Conservation (phyloP, 2,113 vertebrate genomes). For the Gallinago media region DNA sequence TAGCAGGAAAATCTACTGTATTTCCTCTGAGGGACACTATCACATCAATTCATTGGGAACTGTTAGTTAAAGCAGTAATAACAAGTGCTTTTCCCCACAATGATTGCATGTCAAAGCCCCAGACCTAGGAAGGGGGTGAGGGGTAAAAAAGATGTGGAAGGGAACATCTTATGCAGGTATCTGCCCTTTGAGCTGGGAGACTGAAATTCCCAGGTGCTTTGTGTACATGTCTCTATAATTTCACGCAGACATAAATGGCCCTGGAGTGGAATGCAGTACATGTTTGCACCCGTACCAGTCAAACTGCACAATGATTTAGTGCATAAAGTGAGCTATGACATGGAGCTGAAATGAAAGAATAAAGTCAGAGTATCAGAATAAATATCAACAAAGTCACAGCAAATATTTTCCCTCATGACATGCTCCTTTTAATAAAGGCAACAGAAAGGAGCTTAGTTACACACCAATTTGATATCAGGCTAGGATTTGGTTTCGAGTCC, state of each 20-base stretch:
- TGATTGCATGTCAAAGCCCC: neutral
- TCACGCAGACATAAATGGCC: constrained; percentile 47
- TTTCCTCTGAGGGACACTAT: neutral
- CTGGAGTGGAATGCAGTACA: constrained; percentile 42
- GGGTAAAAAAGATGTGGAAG: neutral
- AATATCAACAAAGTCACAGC: neutral
- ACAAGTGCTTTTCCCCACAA: neutral
- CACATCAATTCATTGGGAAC: neutral
- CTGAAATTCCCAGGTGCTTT: constrained; percentile 58
- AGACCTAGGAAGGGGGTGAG: neutral
- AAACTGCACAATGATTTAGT: constrained; percentile 12
- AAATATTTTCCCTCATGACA: neutral
- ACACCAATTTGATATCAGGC: neutral
- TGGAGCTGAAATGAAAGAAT: constrained; percentile 5
- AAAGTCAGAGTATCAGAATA: constrained; percentile 20
- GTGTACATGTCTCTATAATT: constrained; percentile 25
- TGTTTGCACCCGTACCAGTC: constrained; percentile 28
- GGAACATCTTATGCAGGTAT: neutral
- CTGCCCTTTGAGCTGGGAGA: constrained; percentile 26
- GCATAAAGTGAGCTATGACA: constrained; percentile 26
- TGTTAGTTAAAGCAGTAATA: neutral
- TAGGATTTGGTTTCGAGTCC: neutral
- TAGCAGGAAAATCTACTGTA: neutral
- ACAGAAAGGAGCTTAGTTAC: neutral
- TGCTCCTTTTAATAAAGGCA: neutral